These are phyloP conservation scores for Drosophila paracracens DNA, from an alignment of 2,888 invertebrate species.

Conservation along the genomic window DNA sequence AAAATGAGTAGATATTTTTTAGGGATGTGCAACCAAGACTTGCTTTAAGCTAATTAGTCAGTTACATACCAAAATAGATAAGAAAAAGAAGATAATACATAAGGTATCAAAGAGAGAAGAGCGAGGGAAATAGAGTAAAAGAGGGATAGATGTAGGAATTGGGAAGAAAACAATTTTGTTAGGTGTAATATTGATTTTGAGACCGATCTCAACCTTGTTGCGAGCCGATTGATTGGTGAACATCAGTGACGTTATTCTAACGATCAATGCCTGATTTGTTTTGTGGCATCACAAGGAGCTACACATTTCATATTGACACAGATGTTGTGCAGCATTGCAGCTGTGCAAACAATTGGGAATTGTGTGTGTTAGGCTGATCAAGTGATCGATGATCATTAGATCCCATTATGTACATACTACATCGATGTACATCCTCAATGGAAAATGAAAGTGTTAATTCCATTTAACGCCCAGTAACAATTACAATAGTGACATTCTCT, in stretches of 20 bases:
- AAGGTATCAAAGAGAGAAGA: not conserved
- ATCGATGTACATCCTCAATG: not conserved
- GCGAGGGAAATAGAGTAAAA: too few relatives aligned
- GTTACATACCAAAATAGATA: not conserved
- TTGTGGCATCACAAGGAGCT: slow-evolving; percentile 11
- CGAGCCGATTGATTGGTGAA: not conserved
- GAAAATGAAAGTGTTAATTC: slow-evolving; percentile 77
- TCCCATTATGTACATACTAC: slow-evolving; percentile 11
- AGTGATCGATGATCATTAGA: slow-evolving; percentile 23
- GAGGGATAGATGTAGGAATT: too few relatives aligned
- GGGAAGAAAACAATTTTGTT: not conserved
- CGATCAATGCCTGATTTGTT: not conserved
- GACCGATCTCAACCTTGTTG: not conserved
- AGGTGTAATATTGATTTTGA: not conserved
- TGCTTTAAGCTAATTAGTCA: not conserved
- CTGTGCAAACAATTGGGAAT: slow-evolving; percentile 13
- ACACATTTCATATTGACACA: slow-evolving; percentile 4
- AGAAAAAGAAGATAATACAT: not conserved
- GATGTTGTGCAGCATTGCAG: slow-evolving; percentile 18
- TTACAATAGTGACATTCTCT: slow-evolving; percentile 41
- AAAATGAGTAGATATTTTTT: not conserved
- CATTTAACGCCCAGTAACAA: slow-evolving; percentile 50
- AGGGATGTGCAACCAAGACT: not conserved
- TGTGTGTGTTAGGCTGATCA: slow-evolving; percentile 27
- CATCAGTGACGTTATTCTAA: not conserved